These are phyloP conservation scores for Procambarus virginalis DNA, from an alignment of 1,140 invertebrate species.

Conservation along the genomic window DNA sequence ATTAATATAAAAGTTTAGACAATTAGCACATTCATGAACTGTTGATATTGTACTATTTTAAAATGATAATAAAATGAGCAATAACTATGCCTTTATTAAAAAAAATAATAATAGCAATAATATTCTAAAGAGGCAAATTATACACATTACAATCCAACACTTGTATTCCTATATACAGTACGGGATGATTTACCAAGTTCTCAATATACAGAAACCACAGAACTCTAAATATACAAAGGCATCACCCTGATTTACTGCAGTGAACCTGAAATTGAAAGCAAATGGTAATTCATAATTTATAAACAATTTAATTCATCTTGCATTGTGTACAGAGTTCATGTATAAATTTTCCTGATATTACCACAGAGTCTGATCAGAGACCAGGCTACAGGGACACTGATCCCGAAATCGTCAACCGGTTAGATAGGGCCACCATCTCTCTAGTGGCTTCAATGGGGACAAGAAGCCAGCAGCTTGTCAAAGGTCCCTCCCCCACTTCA, in stretches of 20 bases:
- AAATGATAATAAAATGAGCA: background rate
- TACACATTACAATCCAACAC: background rate
- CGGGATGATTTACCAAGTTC: background rate
- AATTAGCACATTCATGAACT: background rate
- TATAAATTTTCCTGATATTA: no score
- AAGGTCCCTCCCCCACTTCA: no score
- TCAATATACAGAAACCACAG: background rate
- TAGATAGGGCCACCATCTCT: no score
- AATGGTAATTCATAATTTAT: background rate
- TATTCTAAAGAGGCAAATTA: background rate
- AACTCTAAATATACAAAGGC: background rate
- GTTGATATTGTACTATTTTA: background rate
- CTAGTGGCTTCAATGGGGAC: no score
- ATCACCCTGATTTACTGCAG: background rate
- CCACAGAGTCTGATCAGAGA: no score
- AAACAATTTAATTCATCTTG: no score
- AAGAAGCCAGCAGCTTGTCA: no score
- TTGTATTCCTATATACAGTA: background rate
- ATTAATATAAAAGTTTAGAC: background rate
- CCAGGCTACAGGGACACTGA: no score
- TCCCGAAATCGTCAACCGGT: no score
- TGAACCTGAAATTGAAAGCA: background rate
- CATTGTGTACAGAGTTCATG: no score
- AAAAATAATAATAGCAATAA: background rate
- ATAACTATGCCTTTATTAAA: background rate